Evolutionary conservation across 2,113 vertebrate species (phyloP).

Genomic region (Alethe diademata): DNA sequence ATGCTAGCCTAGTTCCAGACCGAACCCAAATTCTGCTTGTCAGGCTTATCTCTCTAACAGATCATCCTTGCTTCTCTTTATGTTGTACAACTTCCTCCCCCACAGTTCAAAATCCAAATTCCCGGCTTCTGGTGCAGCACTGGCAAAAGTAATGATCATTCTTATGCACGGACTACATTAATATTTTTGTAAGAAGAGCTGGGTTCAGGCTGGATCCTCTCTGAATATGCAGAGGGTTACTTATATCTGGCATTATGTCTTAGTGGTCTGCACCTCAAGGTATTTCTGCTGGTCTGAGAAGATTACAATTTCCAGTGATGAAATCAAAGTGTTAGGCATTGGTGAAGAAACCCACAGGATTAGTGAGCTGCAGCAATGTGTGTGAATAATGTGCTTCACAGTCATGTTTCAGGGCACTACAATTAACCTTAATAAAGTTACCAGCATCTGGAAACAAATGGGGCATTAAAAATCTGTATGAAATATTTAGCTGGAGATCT

Average conservation of each 20-base stretch:
- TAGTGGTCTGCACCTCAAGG: neutral
- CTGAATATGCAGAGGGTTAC: neutral
- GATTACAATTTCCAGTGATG: neutral
- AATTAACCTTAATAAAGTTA: slow-evolving; percentile 67
- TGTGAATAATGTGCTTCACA: slow-evolving; percentile 26
- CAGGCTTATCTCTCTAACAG: slow-evolving; percentile 36
- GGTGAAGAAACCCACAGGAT: neutral
- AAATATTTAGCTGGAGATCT: slow-evolving; percentile 40
- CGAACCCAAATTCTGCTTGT: slow-evolving; percentile 37
- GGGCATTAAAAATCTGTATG: slow-evolving; percentile 39
- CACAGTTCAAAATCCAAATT: neutral
- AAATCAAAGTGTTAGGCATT: neutral
- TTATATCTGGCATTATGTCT: neutral
- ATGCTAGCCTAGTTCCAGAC: slow-evolving; percentile 3
- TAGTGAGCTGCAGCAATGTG: neutral
- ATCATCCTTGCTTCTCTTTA: slow-evolving; percentile 5
- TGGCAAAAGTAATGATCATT: neutral
- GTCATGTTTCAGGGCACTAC: slow-evolving; percentile 21
- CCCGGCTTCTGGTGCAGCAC: neutral
- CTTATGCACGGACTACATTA: neutral
- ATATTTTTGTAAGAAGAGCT: neutral
- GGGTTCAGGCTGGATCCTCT: neutral
- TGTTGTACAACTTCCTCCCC: neutral
- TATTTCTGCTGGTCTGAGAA: neutral
- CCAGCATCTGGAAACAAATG: slow-evolving; percentile 59